Conservation (phyloP, 2,797 vertebrate genomes). For the Lithobates pipiens region DNA sequence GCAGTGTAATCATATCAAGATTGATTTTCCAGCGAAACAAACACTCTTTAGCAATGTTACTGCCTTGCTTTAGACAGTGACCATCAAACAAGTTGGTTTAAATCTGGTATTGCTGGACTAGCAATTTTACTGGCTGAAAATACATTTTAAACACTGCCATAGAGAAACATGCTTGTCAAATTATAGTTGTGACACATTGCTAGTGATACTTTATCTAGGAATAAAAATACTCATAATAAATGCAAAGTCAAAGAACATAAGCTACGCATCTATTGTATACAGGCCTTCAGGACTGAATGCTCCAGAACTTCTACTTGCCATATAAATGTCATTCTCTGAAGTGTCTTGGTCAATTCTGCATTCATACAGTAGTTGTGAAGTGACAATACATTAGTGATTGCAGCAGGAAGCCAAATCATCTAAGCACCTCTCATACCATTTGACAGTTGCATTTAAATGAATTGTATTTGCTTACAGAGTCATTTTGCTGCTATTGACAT, state of each 20-base stretch:
- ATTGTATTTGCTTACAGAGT: constrained; percentile 47
- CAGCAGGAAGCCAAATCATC: constrained; percentile 53
- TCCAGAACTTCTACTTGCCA: constrained; percentile 1
- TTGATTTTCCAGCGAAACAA: no score
- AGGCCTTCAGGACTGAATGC: constrained; percentile 14
- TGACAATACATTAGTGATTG: constrained; percentile 55
- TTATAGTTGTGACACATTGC: constrained; percentile 10
- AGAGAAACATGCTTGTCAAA: constrained; percentile 6
- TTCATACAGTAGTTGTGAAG: constrained; percentile 45
- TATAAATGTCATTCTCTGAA: constrained; percentile 48
- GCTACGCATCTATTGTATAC: constrained; percentile 28
- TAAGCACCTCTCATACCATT: constrained; percentile 11
- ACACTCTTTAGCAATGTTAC: no score
- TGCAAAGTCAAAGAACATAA: constrained; percentile 40
- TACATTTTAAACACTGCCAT: not conserved
- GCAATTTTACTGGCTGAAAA: not conserved
- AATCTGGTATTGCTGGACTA: not conserved
- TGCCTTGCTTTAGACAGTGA: not conserved
- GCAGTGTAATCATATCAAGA: no score
- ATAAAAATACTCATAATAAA: constrained; percentile 29
- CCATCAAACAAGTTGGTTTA: not conserved
- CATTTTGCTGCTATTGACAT: constrained; percentile 34
- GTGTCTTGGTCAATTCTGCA: constrained; percentile 49
- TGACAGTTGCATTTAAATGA: constrained; percentile 43
- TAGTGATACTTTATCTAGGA: constrained; percentile 13